phyloP scores from a whole-genome alignment of 2,797 vertebrate genomes.

The Pangasius macronema region DNA sequence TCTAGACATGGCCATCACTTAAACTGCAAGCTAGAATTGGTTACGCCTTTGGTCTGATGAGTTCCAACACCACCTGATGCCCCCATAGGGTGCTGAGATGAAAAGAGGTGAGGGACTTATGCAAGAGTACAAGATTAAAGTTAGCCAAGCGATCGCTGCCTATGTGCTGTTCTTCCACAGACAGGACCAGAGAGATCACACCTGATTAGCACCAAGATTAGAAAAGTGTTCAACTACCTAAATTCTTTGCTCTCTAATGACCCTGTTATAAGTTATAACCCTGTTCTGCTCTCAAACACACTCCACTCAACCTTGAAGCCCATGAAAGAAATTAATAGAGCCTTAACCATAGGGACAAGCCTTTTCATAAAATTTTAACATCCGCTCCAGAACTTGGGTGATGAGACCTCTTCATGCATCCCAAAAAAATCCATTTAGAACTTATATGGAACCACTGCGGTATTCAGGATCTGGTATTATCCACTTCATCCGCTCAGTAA shows the following conservation, averaged over 20 bases:
- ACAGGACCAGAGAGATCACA: neutral
- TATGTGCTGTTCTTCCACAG: neutral
- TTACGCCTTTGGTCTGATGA: conserved; percentile 38
- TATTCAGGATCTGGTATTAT: conserved; percentile 17
- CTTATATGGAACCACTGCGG: neutral
- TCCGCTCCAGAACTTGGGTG: neutral
- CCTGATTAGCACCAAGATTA: neutral
- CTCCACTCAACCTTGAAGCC: neutral
- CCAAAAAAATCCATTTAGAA: conserved; percentile 4
- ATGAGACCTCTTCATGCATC: neutral
- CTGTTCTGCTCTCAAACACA: neutral
- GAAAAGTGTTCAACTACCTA: neutral
- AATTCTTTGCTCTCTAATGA: neutral
- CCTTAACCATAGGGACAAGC: neutral
- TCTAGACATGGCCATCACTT: conserved; percentile 33
- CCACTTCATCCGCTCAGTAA: conserved; percentile 7
- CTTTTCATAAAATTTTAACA: conserved; percentile 3
- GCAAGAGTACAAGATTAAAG: neutral
- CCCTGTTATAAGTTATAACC: too few relatives aligned
- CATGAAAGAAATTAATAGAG: conserved; percentile 17
- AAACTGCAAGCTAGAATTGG: conserved; percentile 34
- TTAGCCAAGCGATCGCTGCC: neutral
- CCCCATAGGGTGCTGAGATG: conserved; percentile 22
- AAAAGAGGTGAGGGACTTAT: neutral
- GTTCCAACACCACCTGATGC: conserved; percentile 51